These are phyloP conservation scores for Eilema sororculum DNA, from an alignment of 2,888 invertebrate genomes.

Conservation along the genomic window DNA sequence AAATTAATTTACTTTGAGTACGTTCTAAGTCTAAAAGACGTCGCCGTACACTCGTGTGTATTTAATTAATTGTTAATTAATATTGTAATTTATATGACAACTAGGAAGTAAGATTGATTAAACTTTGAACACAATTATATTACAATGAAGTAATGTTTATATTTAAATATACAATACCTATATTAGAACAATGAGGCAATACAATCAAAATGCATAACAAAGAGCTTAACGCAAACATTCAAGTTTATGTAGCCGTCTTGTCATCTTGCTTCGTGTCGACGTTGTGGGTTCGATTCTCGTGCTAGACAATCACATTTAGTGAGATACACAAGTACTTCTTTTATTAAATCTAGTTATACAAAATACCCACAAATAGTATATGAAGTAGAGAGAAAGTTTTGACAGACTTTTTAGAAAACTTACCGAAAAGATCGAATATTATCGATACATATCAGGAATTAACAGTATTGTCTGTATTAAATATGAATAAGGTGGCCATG, in stretches of 20 bases:
- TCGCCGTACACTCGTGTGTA: constrained; percentile 31
- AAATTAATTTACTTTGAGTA: constrained; percentile 5
- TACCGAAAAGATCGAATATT: background rate
- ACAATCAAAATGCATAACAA: background rate
- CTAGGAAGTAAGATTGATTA: constrained; percentile 34
- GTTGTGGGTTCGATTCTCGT: background rate
- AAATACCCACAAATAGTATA: too few species aligned
- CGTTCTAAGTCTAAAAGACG: constrained; percentile 22
- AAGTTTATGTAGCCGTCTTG: too few species aligned
- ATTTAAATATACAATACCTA: constrained; percentile 4
- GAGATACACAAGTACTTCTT: too few species aligned
- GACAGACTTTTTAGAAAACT: background rate
- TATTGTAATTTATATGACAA: constrained; percentile 24
- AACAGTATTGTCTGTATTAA: background rate
- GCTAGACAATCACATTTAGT: too few species aligned
- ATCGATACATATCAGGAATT: background rate
- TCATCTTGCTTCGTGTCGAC: background rate
- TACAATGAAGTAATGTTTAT: constrained; percentile 9
- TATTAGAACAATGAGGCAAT: background rate
- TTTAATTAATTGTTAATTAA: constrained; percentile 33
- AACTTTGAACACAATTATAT: constrained; percentile 5
- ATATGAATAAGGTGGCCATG: background rate
- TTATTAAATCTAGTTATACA: too few species aligned
- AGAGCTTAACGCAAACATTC: background rate
- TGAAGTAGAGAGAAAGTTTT: too few species aligned